Conservation (phyloP, 2,113 vertebrate genomes). For the Merops nubicus region DNA sequence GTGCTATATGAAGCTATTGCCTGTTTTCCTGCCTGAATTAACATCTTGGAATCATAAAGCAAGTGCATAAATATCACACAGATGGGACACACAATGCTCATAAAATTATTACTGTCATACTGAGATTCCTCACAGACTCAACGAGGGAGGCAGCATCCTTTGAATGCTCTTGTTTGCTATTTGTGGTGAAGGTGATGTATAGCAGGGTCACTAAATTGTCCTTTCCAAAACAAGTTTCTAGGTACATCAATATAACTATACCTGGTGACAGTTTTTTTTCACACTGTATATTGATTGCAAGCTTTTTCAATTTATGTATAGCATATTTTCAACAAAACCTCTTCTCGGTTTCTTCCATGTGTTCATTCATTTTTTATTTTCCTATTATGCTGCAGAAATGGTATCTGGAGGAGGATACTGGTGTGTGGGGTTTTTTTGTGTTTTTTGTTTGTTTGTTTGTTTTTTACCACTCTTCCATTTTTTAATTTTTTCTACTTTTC, state of each 20-base stretch:
- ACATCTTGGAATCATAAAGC: background rate
- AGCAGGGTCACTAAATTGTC: background rate
- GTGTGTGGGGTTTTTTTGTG: background rate
- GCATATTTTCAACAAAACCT: background rate
- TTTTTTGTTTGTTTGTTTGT: background rate
- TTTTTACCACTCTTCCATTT: background rate
- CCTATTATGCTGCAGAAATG: background rate
- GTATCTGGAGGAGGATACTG: background rate
- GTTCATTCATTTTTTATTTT: background rate
- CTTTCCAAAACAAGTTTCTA: background rate
- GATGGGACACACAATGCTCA: background rate
- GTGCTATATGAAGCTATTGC: background rate
- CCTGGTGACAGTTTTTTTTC: background rate
- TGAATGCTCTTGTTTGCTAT: background rate
- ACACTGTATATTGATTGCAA: background rate
- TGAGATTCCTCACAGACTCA: background rate
- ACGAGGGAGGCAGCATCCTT: background rate
- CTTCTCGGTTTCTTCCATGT: background rate
- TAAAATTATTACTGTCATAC: background rate
- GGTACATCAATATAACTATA: background rate
- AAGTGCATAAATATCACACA: slow-evolving; percentile 12
- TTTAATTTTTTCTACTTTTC: background rate
- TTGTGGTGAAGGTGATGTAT: background rate
- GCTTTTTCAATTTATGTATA: background rate
- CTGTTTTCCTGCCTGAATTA: background rate